These are phyloP conservation scores for Sturmia bella DNA, from an alignment of 2,888 invertebrate species.

Conservation along the genomic window DNA sequence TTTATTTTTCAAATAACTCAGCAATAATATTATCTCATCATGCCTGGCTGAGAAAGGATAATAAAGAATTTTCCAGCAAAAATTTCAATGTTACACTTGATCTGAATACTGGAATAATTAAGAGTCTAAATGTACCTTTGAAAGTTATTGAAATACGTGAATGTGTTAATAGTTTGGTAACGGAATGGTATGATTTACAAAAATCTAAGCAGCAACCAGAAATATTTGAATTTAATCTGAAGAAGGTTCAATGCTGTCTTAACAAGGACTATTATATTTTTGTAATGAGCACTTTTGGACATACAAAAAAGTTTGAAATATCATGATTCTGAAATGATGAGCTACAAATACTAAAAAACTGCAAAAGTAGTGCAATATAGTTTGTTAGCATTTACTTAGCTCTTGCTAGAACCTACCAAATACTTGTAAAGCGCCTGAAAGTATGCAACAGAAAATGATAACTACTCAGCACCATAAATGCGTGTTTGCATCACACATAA, in stretches of 20 bases:
- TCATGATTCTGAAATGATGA: neutral
- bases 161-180: slow-evolving; percentile 76
- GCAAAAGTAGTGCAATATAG: neutral
- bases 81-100: slow-evolving; percentile 29
- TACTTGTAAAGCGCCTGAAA: too few relatives aligned
- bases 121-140: slow-evolving; percentile 61
- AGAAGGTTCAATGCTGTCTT: slow-evolving; percentile 1
- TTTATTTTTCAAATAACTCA: slow-evolving; percentile 80
- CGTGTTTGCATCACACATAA: too few relatives aligned
- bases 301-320: slow-evolving; percentile 71
- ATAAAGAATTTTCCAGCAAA: neutral
- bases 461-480: too few relatives aligned
- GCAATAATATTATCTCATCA: slow-evolving; percentile 79
- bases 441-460: neutral
- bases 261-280: slow-evolving; percentile 75
- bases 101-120: too few relatives aligned
- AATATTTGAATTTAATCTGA: slow-evolving; percentile 70
- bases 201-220: slow-evolving; percentile 18
- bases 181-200: slow-evolving; percentile 76
- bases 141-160: slow-evolving; percentile 79
- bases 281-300: slow-evolving; percentile 76
- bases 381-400: neutral
- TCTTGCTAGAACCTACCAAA: too few relatives aligned
- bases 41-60: slow-evolving; percentile 77
- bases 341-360: neutral